Percentiles rank a stretch among this genome's conserved stretches.
Conservation (phyloP, 2,113 vertebrate species). For the Saguinus imperator region DNA sequence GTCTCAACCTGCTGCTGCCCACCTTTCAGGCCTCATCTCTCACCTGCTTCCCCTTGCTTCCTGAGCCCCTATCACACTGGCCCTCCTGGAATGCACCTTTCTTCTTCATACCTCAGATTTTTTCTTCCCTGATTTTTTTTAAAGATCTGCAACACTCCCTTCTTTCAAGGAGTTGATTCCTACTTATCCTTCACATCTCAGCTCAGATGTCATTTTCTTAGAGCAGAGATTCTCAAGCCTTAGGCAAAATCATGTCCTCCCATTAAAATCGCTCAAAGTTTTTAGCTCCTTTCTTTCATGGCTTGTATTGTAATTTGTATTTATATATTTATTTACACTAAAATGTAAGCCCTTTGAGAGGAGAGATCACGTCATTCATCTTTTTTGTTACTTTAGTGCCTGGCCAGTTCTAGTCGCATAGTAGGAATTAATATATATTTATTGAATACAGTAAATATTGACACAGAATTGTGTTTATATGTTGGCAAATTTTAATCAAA, state of each 20-base stretch:
- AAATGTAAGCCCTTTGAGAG: not conserved
- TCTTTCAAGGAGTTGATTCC: not conserved
- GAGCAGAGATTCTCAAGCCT: not conserved
- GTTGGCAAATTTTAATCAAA: conserved; percentile 49
- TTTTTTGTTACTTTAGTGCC: conserved; percentile 30
- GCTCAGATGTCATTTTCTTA: not conserved
- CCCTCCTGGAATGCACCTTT: not conserved
- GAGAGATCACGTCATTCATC: not conserved
- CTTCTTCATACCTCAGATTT: not conserved
- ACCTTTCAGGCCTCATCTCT: not conserved
- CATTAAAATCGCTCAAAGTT: not conserved
- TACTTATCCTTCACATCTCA: not conserved
- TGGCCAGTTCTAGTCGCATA: not conserved
- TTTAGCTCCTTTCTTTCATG: not conserved
- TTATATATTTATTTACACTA: not conserved
- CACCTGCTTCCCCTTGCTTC: not conserved
- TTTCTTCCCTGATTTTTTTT: not conserved
- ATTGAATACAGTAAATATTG: conserved; percentile 53
- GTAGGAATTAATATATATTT: conserved; percentile 18
- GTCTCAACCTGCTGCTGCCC: no score
- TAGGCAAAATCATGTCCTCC: not conserved
- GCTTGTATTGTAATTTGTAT: not conserved
- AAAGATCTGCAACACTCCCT: not conserved
- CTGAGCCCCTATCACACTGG: not conserved
- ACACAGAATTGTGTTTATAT: conserved; percentile 42